A percentile compares a stretch with the other conserved stretches of the same genome.
Evolutionary conservation across 2,888 invertebrate species (phyloP).

Genomic region (Coelopa pilipes): DNA sequence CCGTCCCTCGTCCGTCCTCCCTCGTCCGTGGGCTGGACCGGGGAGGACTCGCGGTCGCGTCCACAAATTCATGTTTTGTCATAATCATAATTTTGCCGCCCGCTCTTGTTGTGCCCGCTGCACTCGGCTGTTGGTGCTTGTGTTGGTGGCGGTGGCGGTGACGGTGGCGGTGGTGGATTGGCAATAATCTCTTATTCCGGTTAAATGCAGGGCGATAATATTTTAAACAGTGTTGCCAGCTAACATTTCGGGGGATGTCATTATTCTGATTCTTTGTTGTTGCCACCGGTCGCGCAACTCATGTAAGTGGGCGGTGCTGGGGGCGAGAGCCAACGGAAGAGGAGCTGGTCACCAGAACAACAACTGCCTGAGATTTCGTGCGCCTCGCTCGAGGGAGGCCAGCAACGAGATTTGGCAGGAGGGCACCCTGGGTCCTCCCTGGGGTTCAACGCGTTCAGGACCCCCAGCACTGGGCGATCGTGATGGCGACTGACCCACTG

Average conservation of each 20-base stretch:
- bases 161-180: constrained; percentile 33
- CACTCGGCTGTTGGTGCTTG: too few species aligned
- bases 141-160: constrained; percentile 33
- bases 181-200: constrained; percentile 32
- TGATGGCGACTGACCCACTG: too few species aligned
- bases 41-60: constrained; percentile 37
- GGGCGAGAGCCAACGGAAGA: background rate
- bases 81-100: constrained; percentile 54
- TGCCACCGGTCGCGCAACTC: constrained; percentile 7
- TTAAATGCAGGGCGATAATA: constrained; percentile 28
- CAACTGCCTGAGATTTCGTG: constrained; percentile 14
- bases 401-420: too few species aligned
- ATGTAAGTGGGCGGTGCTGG: constrained; percentile 27
- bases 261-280: constrained; percentile 26
- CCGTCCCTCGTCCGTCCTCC: background rate
- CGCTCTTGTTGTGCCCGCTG: constrained; percentile 36
- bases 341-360: background rate
- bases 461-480: too few species aligned
- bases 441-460: too few species aligned
- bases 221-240: constrained; percentile 34
- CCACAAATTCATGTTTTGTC: constrained; percentile 56
- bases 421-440: too few species aligned
- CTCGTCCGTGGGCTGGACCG: background rate
- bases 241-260: constrained; percentile 15
- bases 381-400: background rate